Evolutionary conservation across 2,888 invertebrate species (phyloP).

Genomic region (Stomorhina lunata): DNA sequence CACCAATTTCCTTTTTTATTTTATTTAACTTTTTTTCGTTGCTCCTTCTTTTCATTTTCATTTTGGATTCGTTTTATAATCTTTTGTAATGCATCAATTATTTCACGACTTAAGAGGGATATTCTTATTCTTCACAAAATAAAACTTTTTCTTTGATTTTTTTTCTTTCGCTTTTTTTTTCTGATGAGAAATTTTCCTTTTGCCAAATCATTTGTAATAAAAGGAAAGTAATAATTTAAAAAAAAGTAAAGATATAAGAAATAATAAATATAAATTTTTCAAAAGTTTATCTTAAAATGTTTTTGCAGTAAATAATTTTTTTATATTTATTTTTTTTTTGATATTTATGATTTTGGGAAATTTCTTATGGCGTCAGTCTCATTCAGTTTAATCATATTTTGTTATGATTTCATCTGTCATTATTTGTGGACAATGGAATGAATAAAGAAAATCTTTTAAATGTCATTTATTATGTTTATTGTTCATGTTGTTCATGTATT

Average conservation of each 20-base stretch:
- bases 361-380: neutral
- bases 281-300: conserved; percentile 44
- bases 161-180: neutral
- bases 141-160: conserved; percentile 16
- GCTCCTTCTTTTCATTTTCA: neutral
- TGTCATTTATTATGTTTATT: conserved; percentile 48
- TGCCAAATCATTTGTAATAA: conserved; percentile 45
- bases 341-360: neutral
- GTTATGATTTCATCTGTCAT: conserved; percentile 16
- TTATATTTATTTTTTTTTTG: neutral
- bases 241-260: neutral
- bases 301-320: neutral
- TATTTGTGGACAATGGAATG: conserved; percentile 7
- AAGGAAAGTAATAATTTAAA: conserved; percentile 5
- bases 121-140: conserved; percentile 19
- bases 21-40: neutral
- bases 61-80: conserved; percentile 16
- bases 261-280: conserved; percentile 1
- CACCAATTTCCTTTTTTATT: conserved; percentile 52
- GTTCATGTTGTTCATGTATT: neutral
- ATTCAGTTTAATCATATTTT: conserved; percentile 12
- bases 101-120: conserved; percentile 48
- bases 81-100: conserved; percentile 63
- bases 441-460: conserved; percentile 26
- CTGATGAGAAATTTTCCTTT: neutral